Evolutionary conservation across 2,888 invertebrate genomes (phyloP), one percentile per base, ranked within the genome.

Genomic region (Papilio protenor): DNA sequence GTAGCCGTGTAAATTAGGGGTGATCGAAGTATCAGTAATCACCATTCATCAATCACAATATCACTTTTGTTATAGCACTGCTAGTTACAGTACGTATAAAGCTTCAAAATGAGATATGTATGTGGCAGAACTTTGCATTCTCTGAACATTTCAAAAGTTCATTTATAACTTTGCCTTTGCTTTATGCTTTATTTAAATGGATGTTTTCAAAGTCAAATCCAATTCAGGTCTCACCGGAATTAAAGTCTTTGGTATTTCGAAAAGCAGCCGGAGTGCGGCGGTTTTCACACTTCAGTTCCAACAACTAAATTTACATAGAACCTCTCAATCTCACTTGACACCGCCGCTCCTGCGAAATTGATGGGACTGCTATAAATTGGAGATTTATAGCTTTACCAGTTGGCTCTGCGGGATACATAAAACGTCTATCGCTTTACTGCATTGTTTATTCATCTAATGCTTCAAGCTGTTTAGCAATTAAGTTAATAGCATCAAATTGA

Each of bases 251-350:
- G 66, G 45, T 69, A 69, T 69, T 69, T 69, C 21, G 66, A 45
- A 69, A 45, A 69, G 66, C 66, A 45, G 45, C 12, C 66, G 21
- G n/a, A 11, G 40, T 69, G 66, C 55, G 23, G 47, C 66, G 64
- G 66, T 64, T 66, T 66, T 75, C 75, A 66, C 64, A 75, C 33
- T 75, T 64, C 27, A 49, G n/a, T 64, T 47, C 74, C 23, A 18
- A 61, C 64, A 52, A 75, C 61, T 75, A 66, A 66, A 75, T 75
- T 75, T 66, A 75, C 75, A 75, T 75, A 75, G 66, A 75, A 75
- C 64, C 75, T 45, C 75, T 64, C 75, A 75, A 75, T 66, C 75
- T 75, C 75, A 66, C 75, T 75, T 75, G 75, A 75, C 75, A 66
- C 21, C 66, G n/a, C 49, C 59, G 64, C 27, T 64, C 47, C 64